These are phyloP conservation scores for Amblyopsis hoosieri DNA, from an alignment of 2,797 vertebrate genomes.

Conservation along the genomic window DNA sequence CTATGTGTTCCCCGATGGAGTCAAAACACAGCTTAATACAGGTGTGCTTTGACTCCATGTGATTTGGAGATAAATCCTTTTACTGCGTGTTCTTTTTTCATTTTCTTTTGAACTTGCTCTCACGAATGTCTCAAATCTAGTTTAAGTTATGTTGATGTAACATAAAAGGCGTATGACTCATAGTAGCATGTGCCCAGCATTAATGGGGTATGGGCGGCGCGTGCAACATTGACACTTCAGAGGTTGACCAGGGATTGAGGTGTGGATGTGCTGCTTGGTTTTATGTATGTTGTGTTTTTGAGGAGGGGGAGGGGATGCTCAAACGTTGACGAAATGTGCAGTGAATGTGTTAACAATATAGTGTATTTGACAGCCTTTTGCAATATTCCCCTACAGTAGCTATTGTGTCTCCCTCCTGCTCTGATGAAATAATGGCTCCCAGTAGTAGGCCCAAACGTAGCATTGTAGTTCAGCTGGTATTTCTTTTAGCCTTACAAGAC, in stretches of 20 bases:
- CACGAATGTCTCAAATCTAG: constrained; percentile 34
- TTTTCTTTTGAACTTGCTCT: not conserved
- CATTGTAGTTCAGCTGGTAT: constrained; percentile 63
- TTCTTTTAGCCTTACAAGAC: constrained; percentile 80
- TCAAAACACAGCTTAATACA: constrained; percentile 21
- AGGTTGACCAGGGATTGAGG: constrained; percentile 37
- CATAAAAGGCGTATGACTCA: constrained; percentile 28
- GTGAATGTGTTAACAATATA: constrained; percentile 54
- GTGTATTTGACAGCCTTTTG: constrained; percentile 64
- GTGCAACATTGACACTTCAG: constrained; percentile 50
- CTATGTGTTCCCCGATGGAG: constrained; percentile 1
- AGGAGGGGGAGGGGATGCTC: constrained; percentile 18
- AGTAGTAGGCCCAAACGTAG: constrained; percentile 32
- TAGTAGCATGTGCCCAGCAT: constrained; percentile 46
- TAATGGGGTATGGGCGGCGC: constrained; percentile 1
- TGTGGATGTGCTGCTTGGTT: constrained; percentile 41
- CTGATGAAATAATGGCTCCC: constrained; percentile 38
- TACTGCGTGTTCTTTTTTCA: not conserved
- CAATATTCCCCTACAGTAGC: constrained; percentile 53
- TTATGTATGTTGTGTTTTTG: constrained; percentile 15
- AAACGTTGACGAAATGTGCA: constrained; percentile 64
- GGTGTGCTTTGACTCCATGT: no score
- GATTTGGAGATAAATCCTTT: constrained; percentile 24
- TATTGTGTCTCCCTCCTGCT: constrained; percentile 33
- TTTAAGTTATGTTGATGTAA: not conserved